These are phyloP conservation scores for Acanthoscelides obtectus DNA, from an alignment of 2,888 invertebrate genomes.

Conservation along the genomic window DNA sequence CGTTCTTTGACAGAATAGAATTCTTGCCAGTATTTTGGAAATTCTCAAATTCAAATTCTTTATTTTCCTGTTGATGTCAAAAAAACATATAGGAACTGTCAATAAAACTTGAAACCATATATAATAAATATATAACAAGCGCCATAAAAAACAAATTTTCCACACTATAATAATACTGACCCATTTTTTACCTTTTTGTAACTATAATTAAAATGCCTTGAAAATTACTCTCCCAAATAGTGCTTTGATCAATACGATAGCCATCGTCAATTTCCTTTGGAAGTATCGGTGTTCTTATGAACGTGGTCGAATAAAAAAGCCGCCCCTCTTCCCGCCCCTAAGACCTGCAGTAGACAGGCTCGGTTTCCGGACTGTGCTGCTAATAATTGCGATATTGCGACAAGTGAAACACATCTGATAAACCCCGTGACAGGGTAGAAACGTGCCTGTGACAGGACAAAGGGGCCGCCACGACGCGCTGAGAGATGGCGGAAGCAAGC, in stretches of 20 bases:
- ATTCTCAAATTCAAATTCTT: too few species aligned
- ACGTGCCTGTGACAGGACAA: slow-evolving; percentile 4
- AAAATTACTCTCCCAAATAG: too few species aligned
- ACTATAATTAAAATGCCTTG: too few species aligned
- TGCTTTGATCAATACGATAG: not conserved
- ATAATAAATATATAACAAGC: too few species aligned
- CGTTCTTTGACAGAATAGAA: too few species aligned
- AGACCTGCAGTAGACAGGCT: slow-evolving; percentile 12
- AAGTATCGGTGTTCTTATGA: not conserved
- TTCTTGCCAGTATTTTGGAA: too few species aligned
- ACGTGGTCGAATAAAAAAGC: not conserved
- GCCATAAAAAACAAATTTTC: too few species aligned
- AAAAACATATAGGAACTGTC: too few species aligned
- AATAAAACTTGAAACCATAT: too few species aligned
- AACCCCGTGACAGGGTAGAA: slow-evolving; percentile 18
- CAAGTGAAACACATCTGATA: slow-evolving; percentile 38
- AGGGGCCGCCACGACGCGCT: slow-evolving; percentile 5
- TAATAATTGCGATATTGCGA: slow-evolving; percentile 37
- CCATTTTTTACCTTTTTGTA: too few species aligned
- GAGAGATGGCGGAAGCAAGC: slow-evolving; percentile 8
- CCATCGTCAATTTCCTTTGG: not conserved
- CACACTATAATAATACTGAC: too few species aligned
- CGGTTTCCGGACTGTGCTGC: slow-evolving; percentile 13
- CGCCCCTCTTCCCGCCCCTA: not conserved
- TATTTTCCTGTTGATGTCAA: too few species aligned